Conservation (phyloP, 1,140 invertebrate genomes). For the Heliconius congener region DNA sequence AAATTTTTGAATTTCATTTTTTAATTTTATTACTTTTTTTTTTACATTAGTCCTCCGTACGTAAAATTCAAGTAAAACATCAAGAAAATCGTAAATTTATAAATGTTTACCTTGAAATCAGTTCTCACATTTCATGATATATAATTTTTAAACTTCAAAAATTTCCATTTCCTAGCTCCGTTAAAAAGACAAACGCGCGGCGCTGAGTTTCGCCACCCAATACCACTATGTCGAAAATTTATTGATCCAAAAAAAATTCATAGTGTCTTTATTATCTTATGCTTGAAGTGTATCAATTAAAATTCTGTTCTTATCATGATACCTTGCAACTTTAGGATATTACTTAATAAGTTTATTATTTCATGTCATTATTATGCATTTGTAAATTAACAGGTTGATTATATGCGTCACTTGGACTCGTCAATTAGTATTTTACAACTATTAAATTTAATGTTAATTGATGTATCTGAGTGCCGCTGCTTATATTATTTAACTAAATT, state of each 20-base stretch:
- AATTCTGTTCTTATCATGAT: not conserved
- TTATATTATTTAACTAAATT: not conserved
- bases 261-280: no score
- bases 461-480: not conserved
- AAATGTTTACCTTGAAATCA: no score
- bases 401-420: not conserved
- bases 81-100: no score
- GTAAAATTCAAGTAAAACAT: no score
- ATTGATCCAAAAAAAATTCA: no score
- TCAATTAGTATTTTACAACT: not conserved
- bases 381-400: not conserved
- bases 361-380: not conserved
- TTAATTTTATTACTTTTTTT: not conserved
- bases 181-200: not conserved
- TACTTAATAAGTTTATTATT: constrained; percentile 1
- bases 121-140: no score
- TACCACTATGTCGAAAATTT: no score
- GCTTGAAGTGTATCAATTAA: no score
- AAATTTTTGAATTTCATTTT: not conserved
- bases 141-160: no score
- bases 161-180: not conserved
- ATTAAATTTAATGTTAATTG: not conserved
- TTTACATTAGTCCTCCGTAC: no score
- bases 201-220: no score
- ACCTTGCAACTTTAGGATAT: not conserved